Percentiles rank a stretch among this genome's conserved stretches.
Evolutionary conservation across 2,113 vertebrate species (phyloP).

Genomic region (Cettia cetti): DNA sequence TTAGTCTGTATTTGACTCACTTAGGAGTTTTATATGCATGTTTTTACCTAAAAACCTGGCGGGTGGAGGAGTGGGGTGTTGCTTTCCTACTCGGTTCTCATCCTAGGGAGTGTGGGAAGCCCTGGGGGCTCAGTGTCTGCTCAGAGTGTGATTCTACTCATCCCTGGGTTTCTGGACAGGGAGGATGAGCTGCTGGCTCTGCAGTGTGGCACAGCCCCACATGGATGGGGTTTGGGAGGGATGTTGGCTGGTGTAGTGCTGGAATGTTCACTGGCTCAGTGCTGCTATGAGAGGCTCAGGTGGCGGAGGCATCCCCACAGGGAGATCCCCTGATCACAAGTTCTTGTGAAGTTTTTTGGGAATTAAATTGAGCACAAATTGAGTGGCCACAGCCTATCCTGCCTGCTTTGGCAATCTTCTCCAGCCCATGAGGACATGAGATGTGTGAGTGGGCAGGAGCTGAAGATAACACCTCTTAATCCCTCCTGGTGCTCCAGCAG

Average conservation of each 20-base stretch:
- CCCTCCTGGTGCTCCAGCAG: not conserved
- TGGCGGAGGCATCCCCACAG: not conserved
- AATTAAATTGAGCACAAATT: not conserved
- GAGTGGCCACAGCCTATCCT: not conserved
- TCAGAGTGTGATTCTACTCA: not conserved
- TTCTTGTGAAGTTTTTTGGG: not conserved
- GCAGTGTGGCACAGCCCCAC: not conserved
- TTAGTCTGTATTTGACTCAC: not conserved
- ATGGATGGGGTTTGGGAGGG: not conserved
- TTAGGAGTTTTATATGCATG: not conserved
- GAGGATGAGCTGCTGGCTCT: not conserved
- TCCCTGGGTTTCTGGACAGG: not conserved
- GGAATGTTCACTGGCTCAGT: not conserved
- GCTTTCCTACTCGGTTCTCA: fast-evolving
- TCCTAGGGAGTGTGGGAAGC: not conserved
- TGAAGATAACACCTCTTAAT: not conserved
- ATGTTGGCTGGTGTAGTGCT: not conserved
- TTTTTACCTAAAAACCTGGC: not conserved
- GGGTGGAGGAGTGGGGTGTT: not conserved
- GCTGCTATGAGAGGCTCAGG: not conserved
- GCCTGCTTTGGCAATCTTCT: not conserved
- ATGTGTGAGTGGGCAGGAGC: not conserved
- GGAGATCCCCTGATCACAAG: not conserved
- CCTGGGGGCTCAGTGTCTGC: not conserved
- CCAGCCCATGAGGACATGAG: not conserved